These are phyloP conservation scores for Nymphalis polychloros DNA, from an alignment of 2,888 invertebrate genomes.

Conservation along the genomic window DNA sequence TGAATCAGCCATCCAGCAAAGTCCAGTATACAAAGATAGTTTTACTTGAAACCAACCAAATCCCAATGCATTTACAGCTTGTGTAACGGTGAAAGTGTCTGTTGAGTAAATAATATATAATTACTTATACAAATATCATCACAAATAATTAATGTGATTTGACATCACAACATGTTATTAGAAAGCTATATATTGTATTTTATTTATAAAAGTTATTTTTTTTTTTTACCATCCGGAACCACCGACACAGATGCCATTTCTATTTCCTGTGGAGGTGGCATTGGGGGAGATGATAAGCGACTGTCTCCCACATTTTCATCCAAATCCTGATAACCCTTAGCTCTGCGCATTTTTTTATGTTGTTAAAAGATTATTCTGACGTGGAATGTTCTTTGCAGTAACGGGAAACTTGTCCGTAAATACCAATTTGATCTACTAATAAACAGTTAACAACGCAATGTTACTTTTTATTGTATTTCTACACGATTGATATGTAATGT, in stretches of 20 bases:
- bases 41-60: constrained; percentile 96
- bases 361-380: constrained; percentile 51
- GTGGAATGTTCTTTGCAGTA: constrained; percentile 58
- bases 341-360: constrained; percentile 69
- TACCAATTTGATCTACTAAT: background rate
- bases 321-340: constrained; percentile 84
- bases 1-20: constrained; percentile 98
- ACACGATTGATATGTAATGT: too few species aligned
- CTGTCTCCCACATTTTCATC: constrained; percentile 73
- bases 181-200: background rate
- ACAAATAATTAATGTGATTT: background rate
- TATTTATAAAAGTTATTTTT: background rate
- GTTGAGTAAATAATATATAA: constrained; percentile 47
- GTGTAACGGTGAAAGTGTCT: constrained; percentile 93
- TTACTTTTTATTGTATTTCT: background rate
- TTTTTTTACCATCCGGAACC: constrained; percentile 86
- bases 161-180: background rate
- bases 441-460: background rate
- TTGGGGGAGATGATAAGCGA: constrained; percentile 62
- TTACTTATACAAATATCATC: background rate
- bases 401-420: constrained; percentile 51
- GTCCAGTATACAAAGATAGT: constrained; percentile 90
- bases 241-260: constrained; percentile 91
- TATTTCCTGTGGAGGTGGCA: constrained; percentile 84
- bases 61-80: constrained; percentile 92